Evolutionary conservation across 1,140 invertebrate genomes (phyloP), one percentile per base, ranked within the genome.

Genomic region (Lepidurus apus): DNA sequence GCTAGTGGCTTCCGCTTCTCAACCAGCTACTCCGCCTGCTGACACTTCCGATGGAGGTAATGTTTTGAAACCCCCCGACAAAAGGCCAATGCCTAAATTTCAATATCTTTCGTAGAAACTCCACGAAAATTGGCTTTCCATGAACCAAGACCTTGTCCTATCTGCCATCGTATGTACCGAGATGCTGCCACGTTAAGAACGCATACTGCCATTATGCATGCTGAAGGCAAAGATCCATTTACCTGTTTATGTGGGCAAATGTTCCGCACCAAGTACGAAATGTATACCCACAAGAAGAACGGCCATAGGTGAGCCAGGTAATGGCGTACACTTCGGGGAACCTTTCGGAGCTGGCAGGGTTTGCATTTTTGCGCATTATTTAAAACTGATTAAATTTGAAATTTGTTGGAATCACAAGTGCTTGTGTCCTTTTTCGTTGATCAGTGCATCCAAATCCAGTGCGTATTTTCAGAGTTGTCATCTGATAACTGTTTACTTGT

Each of bases 261-360:
- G 21, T 84, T 84, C 79, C 78, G 81, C 74, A 84, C 83, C 42
- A 84, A 84, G 78, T 84, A 84, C 75, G 83, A 84, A 47, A 83
- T 84, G 83, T 83, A 84, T 74, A 81, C 80, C n/a, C 83, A 84
- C 79, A 83, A 82, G 80, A 84, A 84, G 78, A 83, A 83, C 77
- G 83, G 83, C 43, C 83, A 84, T 78, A 80, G 79, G 53, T 77
- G 43, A 77, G 42, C 9, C 47, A 24, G 34, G 7, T 24, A 5
- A 75, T 11, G 74, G 26, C 17, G 74, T 34, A 34, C 34, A 34
- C 13, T 42, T 42, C 34, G 11, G 10, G 17, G 43, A 75, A 42
- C 17, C 26, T 21, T 17, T 42, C 34, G 74, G 74, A 75, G 7
- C 21, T 65, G 53, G 8, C 53, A 65, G 53, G 53, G 53, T 65